A percentile compares a stretch with the other conserved stretches of the same genome.
phyloP scores from a whole-genome alignment of 2,888 invertebrate genomes.

The Pycnomerus fuliginosus region DNA sequence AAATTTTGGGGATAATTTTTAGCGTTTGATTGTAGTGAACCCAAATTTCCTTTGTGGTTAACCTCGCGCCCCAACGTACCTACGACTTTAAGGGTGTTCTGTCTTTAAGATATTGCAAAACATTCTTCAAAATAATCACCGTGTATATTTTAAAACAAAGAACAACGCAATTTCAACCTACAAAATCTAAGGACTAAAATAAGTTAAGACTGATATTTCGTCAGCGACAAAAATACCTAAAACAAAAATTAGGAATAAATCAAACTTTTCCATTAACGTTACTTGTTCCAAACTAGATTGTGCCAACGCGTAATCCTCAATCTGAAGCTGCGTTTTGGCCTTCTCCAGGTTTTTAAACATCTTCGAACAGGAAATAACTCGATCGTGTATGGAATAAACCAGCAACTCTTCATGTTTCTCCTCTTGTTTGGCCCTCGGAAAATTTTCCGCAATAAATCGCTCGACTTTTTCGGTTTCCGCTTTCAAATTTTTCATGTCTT shows the following conservation, averaged over 20 bases:
- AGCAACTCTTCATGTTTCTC: constrained; percentile 72
- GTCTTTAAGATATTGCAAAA: no score
- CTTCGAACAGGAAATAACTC: constrained; percentile 65
- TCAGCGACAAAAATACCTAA: constrained; percentile 67
- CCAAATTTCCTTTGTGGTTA: no score
- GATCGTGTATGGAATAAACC: constrained; percentile 67
- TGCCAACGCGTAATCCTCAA: constrained; percentile 80
- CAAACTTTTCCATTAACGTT: constrained; percentile 1
- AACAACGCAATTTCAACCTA: no score
- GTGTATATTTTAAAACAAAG: no score
- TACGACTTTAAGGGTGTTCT: no score
- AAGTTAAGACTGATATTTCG: constrained; percentile 55
- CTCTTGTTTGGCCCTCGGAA: constrained; percentile 51
- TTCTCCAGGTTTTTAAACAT: constrained; percentile 78
- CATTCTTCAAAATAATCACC: no score
- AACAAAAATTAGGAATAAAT: constrained; percentile 21
- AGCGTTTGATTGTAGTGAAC: no score
- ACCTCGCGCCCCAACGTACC: no score
- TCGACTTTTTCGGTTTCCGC: constrained; percentile 33
- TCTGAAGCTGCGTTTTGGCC: constrained; percentile 49
- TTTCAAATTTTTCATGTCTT: constrained; percentile 25
- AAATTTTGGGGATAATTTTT: no score
- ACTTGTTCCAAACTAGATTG: constrained; percentile 80
- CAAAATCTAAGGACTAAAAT: no score
- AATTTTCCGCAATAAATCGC: constrained; percentile 40